Evolutionary conservation across 2,113 vertebrate species (phyloP).

Genomic region (Corythornis madagascariensis): DNA sequence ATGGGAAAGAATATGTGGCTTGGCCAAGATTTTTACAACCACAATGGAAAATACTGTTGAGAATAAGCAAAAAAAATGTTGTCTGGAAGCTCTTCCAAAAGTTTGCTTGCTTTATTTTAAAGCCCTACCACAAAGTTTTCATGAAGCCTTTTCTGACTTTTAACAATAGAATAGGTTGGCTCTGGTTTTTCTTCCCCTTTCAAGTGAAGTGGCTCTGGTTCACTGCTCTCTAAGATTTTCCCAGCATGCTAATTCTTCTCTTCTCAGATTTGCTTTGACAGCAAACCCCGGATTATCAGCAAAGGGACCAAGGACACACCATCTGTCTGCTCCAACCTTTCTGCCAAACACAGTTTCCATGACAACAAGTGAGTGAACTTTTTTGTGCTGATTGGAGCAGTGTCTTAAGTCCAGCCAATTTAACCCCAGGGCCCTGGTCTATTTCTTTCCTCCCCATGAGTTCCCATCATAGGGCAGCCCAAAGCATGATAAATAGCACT

Average conservation of each 20-base stretch:
- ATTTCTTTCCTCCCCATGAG: neutral
- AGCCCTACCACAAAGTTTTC: conserved; percentile 27
- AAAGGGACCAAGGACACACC: conserved; percentile 85
- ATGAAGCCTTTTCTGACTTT: conserved; percentile 20
- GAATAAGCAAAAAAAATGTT: conserved; percentile 18
- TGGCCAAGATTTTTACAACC: conserved; percentile 52
- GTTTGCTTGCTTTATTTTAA: conserved; percentile 38
- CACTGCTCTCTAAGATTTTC: conserved; percentile 48
- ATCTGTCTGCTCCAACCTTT: conserved; percentile 85
- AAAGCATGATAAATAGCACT: neutral
- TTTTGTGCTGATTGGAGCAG: neutral
- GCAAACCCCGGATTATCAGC: conserved; percentile 92
- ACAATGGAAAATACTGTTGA: conserved; percentile 42
- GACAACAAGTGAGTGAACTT: conserved; percentile 86
- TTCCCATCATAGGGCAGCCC: neutral
- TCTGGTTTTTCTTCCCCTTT: neutral
- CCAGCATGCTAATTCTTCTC: conserved; percentile 25
- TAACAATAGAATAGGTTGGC: conserved; percentile 39
- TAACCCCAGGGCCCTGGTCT: neutral
- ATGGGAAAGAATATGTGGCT: conserved; percentile 14
- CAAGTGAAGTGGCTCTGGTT: conserved; percentile 25
- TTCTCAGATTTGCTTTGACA: conserved; percentile 90
- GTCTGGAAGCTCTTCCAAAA: neutral
- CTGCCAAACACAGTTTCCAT: conserved; percentile 86
- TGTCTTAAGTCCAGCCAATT: conserved; percentile 6